phyloP scores from a whole-genome alignment of 37 sponge, comb jelly and placozoan species.

The Cliona cf. orientalis region DNA sequence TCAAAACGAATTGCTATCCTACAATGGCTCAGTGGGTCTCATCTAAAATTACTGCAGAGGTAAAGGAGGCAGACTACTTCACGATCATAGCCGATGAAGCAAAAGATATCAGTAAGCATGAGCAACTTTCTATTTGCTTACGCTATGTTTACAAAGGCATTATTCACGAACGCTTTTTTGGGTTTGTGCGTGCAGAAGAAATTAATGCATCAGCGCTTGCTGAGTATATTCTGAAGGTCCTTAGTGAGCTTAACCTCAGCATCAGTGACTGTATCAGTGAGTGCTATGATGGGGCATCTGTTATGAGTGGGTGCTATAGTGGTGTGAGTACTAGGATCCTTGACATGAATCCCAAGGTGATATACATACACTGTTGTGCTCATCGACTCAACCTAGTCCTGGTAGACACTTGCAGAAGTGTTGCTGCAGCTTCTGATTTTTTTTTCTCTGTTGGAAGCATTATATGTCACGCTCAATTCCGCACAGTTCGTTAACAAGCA shows the following conservation, averaged over 20 bases:
- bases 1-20: slow-evolving; percentile 1
- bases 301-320: not conserved
- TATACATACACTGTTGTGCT: slow-evolving; percentile 11
- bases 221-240: slow-evolving; percentile 1
- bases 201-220: slow-evolving; percentile 3
- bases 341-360: not conserved
- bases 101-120: slow-evolving; percentile 16
- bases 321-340: slow-evolving; percentile 2
- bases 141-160: slow-evolving; percentile 14
- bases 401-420: slow-evolving; percentile 4
- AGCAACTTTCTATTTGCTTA: slow-evolving; percentile 12
- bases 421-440: slow-evolving; percentile 12
- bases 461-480: slow-evolving; percentile 20
- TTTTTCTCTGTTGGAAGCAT: slow-evolving; percentile 13
- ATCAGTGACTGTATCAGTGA: slow-evolving; percentile 18
- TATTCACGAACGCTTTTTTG: slow-evolving; percentile 3
- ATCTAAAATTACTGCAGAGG: not conserved
- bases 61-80: not conserved
- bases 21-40: not conserved
- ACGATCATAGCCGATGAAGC: slow-evolving; percentile 19
- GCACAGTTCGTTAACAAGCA: slow-evolving; percentile 22
- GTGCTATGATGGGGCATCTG: slow-evolving; percentile 15
- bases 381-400: slow-evolving; percentile 16
- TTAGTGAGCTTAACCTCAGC: not conserved
- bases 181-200: not conserved